Evolutionary conservation across 2,888 invertebrate genomes (phyloP), one percentile per base, ranked within the genome.

Genomic region (Yponomeuta evonymella): DNA sequence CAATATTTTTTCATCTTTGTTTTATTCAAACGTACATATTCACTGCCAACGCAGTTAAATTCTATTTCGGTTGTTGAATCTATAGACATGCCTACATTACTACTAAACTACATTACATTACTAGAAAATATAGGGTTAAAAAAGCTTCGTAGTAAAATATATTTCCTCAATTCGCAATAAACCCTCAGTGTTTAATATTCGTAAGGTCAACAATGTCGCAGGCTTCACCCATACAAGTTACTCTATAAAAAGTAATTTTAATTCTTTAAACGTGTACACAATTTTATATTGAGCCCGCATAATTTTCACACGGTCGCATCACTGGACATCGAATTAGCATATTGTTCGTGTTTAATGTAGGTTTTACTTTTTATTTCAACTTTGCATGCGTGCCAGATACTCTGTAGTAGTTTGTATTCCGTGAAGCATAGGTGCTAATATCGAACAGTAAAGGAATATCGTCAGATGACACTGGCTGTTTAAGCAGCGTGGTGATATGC

Each of bases 201-300:
- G 51, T 58, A 58, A 58, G 51, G 51, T 58, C 51, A 58, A 58
- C 51, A 58, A 15, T 58, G 51, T 58, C 51, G 51, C 51, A 58
- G 12, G 51, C 51, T 12, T 58, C 51, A 15, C 12, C 51, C 51
- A 58, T 58, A 58, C 51, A 58, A 58, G 15, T 58, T 58, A 58
- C 51, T 58, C 51, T 58, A 15, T 58, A 58, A 15, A 58, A 58
- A 58, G 15, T 58, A 15, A 58, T 58, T 58, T 58, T 58, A 58
- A 58, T 58, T 58, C 51, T 15, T 58, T 12, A 58, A 58, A 58
- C 51, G 51, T 58, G 51, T 58, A 58, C 51, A 58, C 51, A 58
- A 58, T 58, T 58, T 58, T 58, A 58, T 15, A 58, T 10, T 15
- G 51, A 58, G 51, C 15, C 15, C 15, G 12, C 51, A 58, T 58